Evolutionary conservation across 1,140 invertebrate genomes (phyloP).

Genomic region (Arctopsyche grandis): DNA sequence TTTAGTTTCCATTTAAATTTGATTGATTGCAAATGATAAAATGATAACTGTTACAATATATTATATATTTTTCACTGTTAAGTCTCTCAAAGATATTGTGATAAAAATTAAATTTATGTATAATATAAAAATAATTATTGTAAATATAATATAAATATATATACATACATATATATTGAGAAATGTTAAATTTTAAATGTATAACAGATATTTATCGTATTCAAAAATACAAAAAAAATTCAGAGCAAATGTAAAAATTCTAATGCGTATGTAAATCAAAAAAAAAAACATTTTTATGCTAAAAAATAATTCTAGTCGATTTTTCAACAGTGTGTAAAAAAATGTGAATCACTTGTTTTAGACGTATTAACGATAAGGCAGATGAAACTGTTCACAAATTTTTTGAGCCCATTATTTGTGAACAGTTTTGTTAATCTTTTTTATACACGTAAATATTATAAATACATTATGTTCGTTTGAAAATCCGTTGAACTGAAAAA

Average conservation of each 20-base stretch:
- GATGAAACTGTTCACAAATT: constrained; percentile 49
- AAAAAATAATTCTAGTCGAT: constrained; percentile 9
- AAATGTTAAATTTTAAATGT: constrained; percentile 21
- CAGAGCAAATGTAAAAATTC: constrained; percentile 4
- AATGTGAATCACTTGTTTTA: constrained; percentile 7
- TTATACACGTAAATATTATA: not conserved
- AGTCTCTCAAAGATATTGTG: constrained; percentile 35
- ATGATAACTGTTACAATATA: not conserved
- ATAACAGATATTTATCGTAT: constrained; percentile 8
- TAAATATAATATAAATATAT: constrained; percentile 26
- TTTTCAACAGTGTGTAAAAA: not conserved
- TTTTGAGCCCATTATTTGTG: constrained; percentile 54
- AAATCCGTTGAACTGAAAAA: not conserved
- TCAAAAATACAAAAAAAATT: too few relatives aligned
- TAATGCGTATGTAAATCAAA: not conserved
- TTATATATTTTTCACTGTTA: constrained; percentile 26
- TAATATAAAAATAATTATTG: not conserved
- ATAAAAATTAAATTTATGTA: constrained; percentile 25
- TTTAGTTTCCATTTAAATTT: too few relatives aligned
- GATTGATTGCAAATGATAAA: too few relatives aligned
- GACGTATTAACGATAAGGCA: not conserved
- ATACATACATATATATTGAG: not conserved
- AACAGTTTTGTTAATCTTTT: constrained; percentile 39
- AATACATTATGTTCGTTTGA: not conserved
- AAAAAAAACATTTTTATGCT: constrained; percentile 1